These are phyloP conservation scores for Muscidifurax raptorellus DNA, from an alignment of 1,140 invertebrate species.

Conservation along the genomic window DNA sequence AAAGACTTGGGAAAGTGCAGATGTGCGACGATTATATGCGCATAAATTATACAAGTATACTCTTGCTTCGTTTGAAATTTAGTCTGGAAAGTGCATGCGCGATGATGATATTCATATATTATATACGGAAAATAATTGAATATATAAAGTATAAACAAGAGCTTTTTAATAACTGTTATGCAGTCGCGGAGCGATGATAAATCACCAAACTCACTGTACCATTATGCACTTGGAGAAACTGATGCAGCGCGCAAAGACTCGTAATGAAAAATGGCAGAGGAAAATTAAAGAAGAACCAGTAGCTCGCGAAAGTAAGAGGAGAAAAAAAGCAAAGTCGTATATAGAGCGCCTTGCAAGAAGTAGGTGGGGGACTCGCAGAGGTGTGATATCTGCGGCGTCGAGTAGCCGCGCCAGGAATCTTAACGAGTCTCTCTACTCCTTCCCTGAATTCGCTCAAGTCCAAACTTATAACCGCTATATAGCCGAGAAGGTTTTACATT, in stretches of 20 bases:
- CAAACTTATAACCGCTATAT: slow-evolving; percentile 12
- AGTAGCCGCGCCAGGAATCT: slow-evolving; percentile 35
- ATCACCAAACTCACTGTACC: neutral
- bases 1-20: neutral
- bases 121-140: neutral
- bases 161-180: neutral
- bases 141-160: neutral
- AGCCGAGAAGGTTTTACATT: slow-evolving; percentile 22
- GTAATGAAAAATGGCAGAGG: slow-evolving; percentile 26
- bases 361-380: neutral
- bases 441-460: neutral
- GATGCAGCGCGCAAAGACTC: neutral
- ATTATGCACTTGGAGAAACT: neutral
- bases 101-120: no score
- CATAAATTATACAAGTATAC: neutral
- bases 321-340: neutral
- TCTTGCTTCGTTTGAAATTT: no score
- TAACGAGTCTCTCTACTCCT: slow-evolving; percentile 39
- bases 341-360: neutral
- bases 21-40: neutral
- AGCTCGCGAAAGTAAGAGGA: neutral
- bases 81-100: no score
- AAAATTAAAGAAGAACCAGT: slow-evolving; percentile 21
- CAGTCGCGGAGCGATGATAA: neutral
- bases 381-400: slow-evolving; percentile 32